Percentiles rank a stretch among this genome's conserved stretches.
Conservation (phyloP, 2,888 invertebrate genomes). For the Ischnura elegans region DNA sequence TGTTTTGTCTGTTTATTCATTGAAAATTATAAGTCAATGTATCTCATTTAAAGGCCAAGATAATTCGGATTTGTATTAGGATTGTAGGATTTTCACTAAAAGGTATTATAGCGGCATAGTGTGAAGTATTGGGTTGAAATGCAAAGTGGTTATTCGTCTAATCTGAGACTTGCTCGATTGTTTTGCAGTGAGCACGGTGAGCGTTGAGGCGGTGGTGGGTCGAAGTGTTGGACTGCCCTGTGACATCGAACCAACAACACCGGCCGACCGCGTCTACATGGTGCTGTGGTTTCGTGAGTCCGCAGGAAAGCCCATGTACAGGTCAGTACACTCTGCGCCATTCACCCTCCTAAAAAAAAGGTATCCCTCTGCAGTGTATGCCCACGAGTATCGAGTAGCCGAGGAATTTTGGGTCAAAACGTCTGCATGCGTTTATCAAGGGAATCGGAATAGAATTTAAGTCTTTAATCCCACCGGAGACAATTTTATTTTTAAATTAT, state of each 20-base stretch:
- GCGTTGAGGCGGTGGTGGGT: constrained; percentile 91
- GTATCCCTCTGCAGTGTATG: background rate
- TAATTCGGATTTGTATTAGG: no score
- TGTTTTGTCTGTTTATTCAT: no score
- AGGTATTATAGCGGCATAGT: no score
- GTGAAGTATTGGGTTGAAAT: no score
- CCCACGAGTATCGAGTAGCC: background rate
- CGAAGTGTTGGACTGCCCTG: constrained; percentile 92
- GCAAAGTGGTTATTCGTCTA: no score
- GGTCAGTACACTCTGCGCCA: constrained; percentile 80
- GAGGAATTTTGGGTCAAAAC: background rate
- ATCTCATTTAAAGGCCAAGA: no score
- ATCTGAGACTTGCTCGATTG: no score
- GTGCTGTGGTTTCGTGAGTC: constrained; percentile 94
- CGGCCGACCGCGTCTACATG: constrained; percentile 93
- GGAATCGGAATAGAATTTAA: background rate
- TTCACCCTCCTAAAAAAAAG: background rate
- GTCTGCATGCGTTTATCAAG: background rate
- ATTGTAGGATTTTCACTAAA: no score
- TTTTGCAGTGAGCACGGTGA: constrained; percentile 83
- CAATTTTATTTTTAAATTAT: no score
- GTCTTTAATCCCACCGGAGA: background rate
- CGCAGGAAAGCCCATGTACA: constrained; percentile 93
- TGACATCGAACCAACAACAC: constrained; percentile 91
- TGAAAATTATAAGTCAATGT: no score